A percentile compares a stretch with the other conserved stretches of the same genome.
These are phyloP conservation scores for Macrochelys suwanniensis DNA, from an alignment of 2,797 vertebrate species.

Conservation along the genomic window DNA sequence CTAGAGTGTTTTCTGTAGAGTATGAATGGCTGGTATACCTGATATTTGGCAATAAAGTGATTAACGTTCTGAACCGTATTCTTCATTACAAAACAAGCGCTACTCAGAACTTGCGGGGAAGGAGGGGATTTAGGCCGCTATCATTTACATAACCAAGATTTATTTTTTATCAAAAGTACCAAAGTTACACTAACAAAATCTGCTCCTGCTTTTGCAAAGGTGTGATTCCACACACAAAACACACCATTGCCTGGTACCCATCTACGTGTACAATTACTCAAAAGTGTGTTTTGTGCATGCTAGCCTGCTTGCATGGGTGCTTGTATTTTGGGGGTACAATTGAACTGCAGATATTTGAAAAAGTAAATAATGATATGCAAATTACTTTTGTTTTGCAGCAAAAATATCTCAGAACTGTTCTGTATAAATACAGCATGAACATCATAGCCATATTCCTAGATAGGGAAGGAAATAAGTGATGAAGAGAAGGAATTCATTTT, in stretches of 20 bases:
- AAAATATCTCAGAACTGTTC: background rate
- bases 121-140: background rate
- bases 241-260: background rate
- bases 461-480: background rate
- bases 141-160: background rate
- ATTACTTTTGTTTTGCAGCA: background rate
- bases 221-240: background rate
- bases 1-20: background rate
- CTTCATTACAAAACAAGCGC: background rate
- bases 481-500: background rate
- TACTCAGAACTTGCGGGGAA: background rate
- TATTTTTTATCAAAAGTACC: background rate
- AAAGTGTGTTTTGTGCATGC: background rate
- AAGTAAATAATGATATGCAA: background rate
- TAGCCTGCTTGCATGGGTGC: rapidly evolving
- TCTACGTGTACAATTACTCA: background rate
- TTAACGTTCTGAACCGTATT: background rate
- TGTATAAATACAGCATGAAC: background rate
- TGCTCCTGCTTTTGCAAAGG: rapidly evolving
- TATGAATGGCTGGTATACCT: rapidly evolving
- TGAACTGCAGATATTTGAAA: rapidly evolving
- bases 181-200: background rate
- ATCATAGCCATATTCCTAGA: rapidly evolving
- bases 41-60: background rate
- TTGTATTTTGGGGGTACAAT: background rate